A percentile compares a stretch with the other conserved stretches of the same genome.
Conservation (phyloP, 2,797 vertebrate species). For the Etheostoma nigrum region DNA sequence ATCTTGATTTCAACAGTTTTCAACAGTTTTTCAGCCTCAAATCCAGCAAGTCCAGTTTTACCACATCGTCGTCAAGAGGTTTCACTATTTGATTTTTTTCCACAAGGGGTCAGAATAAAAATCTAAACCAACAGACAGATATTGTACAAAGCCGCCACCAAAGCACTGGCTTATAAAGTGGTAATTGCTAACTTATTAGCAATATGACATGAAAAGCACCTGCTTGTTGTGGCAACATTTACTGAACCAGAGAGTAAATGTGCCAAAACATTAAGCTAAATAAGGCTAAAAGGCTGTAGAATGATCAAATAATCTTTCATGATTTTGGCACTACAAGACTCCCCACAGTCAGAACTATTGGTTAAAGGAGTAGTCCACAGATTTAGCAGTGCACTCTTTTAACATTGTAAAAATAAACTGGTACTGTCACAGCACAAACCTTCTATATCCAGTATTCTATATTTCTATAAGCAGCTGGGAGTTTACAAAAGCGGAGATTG, state of each 20-base stretch:
- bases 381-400: too few relatives aligned
- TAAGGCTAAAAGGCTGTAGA: not conserved
- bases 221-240: not conserved
- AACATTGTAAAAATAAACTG: not conserved
- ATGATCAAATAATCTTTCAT: not conserved
- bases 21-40: not conserved
- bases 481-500: too few relatives aligned
- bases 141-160: too few relatives aligned
- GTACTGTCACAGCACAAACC: too few relatives aligned
- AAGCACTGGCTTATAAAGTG: not conserved
- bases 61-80: not conserved
- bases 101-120: not conserved
- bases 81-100: not conserved
- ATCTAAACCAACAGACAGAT: not conserved
- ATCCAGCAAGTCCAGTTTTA: not conserved
- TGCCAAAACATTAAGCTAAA: not conserved
- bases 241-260: not conserved
- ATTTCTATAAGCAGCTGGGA: too few relatives aligned
- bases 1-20: conserved; percentile 15
- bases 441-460: too few relatives aligned
- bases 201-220: not conserved
- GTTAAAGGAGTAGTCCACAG: too few relatives aligned
- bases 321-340: not conserved
- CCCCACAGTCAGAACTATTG: not conserved
- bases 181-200: not conserved